Evolutionary conservation across 2,797 vertebrate genomes (phyloP).

Genomic region (Hydrolagus colliei): DNA sequence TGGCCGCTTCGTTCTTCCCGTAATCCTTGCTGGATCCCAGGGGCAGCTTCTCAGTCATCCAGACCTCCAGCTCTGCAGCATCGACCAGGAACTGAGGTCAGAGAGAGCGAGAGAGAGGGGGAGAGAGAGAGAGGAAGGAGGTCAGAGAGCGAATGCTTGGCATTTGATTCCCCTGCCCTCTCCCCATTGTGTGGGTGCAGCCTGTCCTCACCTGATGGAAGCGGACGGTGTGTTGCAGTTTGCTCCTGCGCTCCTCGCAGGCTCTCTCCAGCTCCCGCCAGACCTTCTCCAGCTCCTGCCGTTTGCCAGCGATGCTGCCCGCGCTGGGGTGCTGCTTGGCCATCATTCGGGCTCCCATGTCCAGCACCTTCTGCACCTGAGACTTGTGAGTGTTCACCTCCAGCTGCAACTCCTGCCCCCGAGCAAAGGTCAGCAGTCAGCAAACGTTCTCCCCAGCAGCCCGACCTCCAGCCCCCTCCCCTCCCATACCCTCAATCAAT

Average conservation of each 20-base stretch:
- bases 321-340: constrained; percentile 51
- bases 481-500: not conserved
- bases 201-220: constrained; percentile 66
- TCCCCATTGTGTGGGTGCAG: not conserved
- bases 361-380: constrained; percentile 60
- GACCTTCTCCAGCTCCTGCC: constrained; percentile 52
- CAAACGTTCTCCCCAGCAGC: not conserved
- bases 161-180: not conserved
- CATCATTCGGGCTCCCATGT: constrained; percentile 57
- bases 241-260: constrained; percentile 54
- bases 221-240: constrained; percentile 61
- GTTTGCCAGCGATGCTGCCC: constrained; percentile 57
- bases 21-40: constrained; percentile 64
- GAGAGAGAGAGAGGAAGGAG: not conserved
- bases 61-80: constrained; percentile 68
- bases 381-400: constrained; percentile 68
- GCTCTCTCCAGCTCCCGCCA: constrained; percentile 69
- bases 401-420: constrained; percentile 64
- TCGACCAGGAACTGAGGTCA: constrained; percentile 65
- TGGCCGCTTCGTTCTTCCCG: constrained; percentile 63
- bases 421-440: not conserved
- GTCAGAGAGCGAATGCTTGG: not conserved
- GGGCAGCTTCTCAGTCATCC: constrained; percentile 58
- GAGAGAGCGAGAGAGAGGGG: not conserved
- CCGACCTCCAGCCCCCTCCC: not conserved